phyloP scores from a whole-genome alignment of 2,797 vertebrate genomes.

The Sebastes oblongus region DNA sequence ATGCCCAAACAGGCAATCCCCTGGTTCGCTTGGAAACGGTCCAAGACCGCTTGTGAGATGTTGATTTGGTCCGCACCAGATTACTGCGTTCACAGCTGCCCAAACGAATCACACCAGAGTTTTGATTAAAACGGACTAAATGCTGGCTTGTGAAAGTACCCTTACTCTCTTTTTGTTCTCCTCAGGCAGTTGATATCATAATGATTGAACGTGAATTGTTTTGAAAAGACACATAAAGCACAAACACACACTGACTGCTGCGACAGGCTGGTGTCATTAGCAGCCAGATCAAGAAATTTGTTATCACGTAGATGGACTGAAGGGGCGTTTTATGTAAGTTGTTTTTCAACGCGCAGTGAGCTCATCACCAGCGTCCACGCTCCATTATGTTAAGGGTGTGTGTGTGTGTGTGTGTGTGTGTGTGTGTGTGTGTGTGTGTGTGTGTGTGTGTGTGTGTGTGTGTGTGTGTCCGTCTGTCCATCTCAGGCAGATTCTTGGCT shows the following conservation, averaged over 20 bases:
- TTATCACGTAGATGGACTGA: slow-evolving; percentile 31
- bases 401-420: background rate
- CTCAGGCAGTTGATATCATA: background rate
- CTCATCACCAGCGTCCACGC: slow-evolving; percentile 37
- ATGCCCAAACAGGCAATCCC: no score
- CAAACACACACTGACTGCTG: background rate
- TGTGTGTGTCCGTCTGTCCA: background rate
- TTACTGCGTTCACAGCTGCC: no score
- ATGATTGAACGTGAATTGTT: background rate
- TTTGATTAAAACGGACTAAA: no score
- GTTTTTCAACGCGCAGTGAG: slow-evolving; percentile 55
- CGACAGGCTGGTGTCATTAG: slow-evolving; percentile 34
- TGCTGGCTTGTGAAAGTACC: background rate
- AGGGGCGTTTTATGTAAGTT: slow-evolving; percentile 67
- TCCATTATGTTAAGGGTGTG: background rate
- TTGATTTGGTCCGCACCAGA: no score
- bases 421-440: background rate
- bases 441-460: background rate
- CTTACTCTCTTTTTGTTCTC: background rate
- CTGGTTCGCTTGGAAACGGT: no score
- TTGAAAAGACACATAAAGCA: background rate
- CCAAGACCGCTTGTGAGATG: no score
- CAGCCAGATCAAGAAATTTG: slow-evolving; percentile 31
- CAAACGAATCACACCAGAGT: no score
- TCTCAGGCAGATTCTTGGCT: slow-evolving; percentile 27